Conservation (phyloP, 1,140 invertebrate species). For the Chelonus insularis region DNA sequence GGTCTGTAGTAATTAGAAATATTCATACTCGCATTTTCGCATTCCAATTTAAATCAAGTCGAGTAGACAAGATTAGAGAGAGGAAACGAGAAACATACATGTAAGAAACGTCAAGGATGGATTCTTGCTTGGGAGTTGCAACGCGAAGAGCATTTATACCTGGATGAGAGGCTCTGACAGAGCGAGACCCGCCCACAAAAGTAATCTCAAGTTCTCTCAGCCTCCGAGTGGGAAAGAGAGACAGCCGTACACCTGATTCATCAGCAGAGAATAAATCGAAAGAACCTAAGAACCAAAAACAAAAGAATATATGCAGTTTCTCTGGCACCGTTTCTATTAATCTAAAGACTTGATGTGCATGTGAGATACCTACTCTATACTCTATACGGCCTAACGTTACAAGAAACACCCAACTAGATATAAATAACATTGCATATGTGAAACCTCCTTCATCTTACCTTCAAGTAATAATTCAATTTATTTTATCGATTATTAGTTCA, state of each 20-base stretch:
- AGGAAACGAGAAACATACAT: slow-evolving; percentile 22
- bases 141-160: slow-evolving; percentile 31
- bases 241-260: slow-evolving; percentile 50
- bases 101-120: slow-evolving; percentile 14
- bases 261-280: slow-evolving; percentile 55
- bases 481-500: slow-evolving; percentile 50
- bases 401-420: slow-evolving; percentile 25
- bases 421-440: slow-evolving; percentile 47
- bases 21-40: slow-evolving; percentile 40
- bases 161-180: slow-evolving; percentile 50
- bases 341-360: neutral
- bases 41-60: slow-evolving; percentile 58
- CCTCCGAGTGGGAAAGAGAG: slow-evolving; percentile 25
- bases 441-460: slow-evolving; percentile 15
- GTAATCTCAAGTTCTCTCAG: slow-evolving; percentile 52
- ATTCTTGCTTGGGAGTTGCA: slow-evolving; percentile 15
- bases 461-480: slow-evolving; percentile 56
- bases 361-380: too few relatives aligned
- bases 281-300: slow-evolving; percentile 26
- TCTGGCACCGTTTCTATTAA: slow-evolving; percentile 22
- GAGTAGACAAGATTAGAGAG: slow-evolving; percentile 29
- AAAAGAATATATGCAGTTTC: slow-evolving; percentile 18
- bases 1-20: slow-evolving; percentile 41
- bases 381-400: neutral
- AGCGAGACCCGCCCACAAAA: slow-evolving; percentile 60